phyloP scores from a whole-genome alignment of 2,888 invertebrate species.

The Endotricha flammealis region DNA sequence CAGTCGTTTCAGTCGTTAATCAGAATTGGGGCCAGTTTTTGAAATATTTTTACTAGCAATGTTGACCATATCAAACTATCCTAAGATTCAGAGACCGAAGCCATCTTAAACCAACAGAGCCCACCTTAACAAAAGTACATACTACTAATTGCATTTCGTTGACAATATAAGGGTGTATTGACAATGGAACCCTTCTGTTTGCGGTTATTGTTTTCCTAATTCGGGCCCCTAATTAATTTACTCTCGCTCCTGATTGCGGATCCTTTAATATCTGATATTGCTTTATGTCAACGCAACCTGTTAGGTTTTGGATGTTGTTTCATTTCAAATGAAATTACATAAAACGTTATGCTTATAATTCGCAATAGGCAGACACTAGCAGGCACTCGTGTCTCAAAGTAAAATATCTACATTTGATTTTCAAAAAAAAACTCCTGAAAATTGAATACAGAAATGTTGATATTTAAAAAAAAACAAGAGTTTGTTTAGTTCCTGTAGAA shows the following conservation, averaged over 20 bases:
- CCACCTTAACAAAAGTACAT: conserved; percentile 22
- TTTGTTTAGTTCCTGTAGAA: too few relatives aligned
- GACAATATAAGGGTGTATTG: conserved; percentile 61
- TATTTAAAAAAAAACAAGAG: too few relatives aligned
- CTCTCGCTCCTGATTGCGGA: conserved; percentile 43
- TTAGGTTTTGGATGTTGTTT: conserved; percentile 14
- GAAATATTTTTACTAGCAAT: too few relatives aligned
- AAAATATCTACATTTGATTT: too few relatives aligned
- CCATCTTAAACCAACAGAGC: conserved; percentile 19
- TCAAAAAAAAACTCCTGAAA: too few relatives aligned
- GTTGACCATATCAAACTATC: not conserved
- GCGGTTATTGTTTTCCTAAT: conserved; percentile 72
- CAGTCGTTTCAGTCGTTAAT: too few relatives aligned
- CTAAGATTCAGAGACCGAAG: not conserved
- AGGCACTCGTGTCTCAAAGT: too few relatives aligned
- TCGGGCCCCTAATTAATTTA: conserved; percentile 66
- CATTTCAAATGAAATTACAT: too few relatives aligned
- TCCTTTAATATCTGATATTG: conserved; percentile 22
- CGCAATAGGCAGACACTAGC: too few relatives aligned
- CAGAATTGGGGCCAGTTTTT: too few relatives aligned
- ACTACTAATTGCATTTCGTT: conserved; percentile 45
- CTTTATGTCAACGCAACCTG: conserved; percentile 23
- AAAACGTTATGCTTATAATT: too few relatives aligned
- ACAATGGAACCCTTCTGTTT: conserved; percentile 68
- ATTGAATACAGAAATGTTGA: too few relatives aligned